A percentile compares a stretch with the other conserved stretches of the same genome.
Conservation (phyloP, 2,797 vertebrate genomes). For the Catostomus latipinnis region DNA sequence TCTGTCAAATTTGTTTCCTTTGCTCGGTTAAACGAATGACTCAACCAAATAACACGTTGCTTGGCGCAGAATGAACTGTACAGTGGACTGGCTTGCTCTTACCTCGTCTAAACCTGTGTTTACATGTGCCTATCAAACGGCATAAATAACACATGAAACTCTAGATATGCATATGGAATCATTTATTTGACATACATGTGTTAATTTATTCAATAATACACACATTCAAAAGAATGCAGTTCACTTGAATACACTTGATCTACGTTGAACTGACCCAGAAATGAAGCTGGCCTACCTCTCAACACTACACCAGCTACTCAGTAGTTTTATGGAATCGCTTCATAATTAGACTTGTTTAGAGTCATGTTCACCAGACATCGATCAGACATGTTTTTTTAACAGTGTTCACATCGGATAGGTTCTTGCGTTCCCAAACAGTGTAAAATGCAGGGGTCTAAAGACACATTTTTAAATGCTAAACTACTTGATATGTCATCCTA, state of each 20-base stretch:
- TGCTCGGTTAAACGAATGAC: neutral
- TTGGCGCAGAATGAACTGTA: neutral
- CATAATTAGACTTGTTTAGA: neutral
- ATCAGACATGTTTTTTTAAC: neutral
- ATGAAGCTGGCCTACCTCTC: constrained; percentile 1
- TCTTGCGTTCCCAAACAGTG: neutral
- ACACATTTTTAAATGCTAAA: neutral
- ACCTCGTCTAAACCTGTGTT: too few species aligned
- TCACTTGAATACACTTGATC: too few species aligned
- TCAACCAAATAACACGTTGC: neutral
- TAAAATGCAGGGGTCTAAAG: neutral
- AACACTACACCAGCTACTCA: neutral
- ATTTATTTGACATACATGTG: too few species aligned
- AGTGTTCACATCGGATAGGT: neutral
- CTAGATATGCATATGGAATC: too few species aligned
- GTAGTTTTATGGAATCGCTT: neutral
- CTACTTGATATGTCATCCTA: too few species aligned
- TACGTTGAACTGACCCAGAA: too few species aligned
- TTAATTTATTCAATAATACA: too few species aligned
- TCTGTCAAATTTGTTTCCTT: neutral
- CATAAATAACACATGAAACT: too few species aligned
- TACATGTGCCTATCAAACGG: too few species aligned
- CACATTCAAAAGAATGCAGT: too few species aligned
- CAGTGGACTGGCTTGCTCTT: neutral
- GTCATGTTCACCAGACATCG: neutral